A percentile compares a stretch with the other conserved stretches of the same genome.
Conservation (phyloP, 2,113 vertebrate genomes). For the Argyrosomus japonicus region DNA sequence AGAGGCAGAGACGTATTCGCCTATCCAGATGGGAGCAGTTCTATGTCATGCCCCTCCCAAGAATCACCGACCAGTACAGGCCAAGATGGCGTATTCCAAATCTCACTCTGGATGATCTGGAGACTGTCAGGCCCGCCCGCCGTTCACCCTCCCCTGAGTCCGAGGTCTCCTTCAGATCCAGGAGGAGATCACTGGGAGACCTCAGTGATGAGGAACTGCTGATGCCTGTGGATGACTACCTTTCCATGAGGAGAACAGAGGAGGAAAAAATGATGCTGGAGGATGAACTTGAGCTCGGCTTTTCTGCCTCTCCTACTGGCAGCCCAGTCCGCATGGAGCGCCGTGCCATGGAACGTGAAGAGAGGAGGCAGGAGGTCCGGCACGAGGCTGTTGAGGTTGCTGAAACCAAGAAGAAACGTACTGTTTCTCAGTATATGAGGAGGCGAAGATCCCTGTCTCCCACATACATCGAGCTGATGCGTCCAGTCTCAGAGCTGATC, state of each 20-base stretch:
- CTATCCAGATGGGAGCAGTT: slow-evolving; percentile 99
- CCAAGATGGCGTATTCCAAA: slow-evolving; percentile 97
- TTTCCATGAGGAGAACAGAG: slow-evolving; percentile 91
- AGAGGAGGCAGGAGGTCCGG: slow-evolving; percentile 83
- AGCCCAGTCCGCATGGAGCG: slow-evolving; percentile 92
- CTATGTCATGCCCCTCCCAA: slow-evolving; percentile 97
- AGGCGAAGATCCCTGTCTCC: slow-evolving; percentile 96
- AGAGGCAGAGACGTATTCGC: slow-evolving; percentile 95
- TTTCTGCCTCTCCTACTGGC: slow-evolving; percentile 94
- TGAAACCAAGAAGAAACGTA: slow-evolving; percentile 86
- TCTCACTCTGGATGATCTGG: slow-evolving; percentile 93
- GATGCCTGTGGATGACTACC: slow-evolving; percentile 90
- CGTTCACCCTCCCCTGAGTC: slow-evolving; percentile 91
- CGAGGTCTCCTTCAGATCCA: slow-evolving; percentile 89
- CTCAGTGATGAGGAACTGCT: slow-evolving; percentile 94
- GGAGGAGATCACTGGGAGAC: slow-evolving; percentile 94
- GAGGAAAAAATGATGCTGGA: slow-evolving; percentile 92
- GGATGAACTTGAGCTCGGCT: slow-evolving; percentile 96
- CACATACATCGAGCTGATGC: slow-evolving; percentile 98
- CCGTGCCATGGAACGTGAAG: slow-evolving; percentile 82
- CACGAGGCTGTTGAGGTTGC: slow-evolving; percentile 86
- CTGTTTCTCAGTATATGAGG: slow-evolving; percentile 89
- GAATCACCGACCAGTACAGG: slow-evolving; percentile 96
- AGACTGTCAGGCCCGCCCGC: slow-evolving; percentile 94
- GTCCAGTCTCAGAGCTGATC: slow-evolving; percentile 95